These are phyloP conservation scores for Aldrovandia affinis DNA, from an alignment of 2,797 vertebrate species.

Conservation along the genomic window DNA sequence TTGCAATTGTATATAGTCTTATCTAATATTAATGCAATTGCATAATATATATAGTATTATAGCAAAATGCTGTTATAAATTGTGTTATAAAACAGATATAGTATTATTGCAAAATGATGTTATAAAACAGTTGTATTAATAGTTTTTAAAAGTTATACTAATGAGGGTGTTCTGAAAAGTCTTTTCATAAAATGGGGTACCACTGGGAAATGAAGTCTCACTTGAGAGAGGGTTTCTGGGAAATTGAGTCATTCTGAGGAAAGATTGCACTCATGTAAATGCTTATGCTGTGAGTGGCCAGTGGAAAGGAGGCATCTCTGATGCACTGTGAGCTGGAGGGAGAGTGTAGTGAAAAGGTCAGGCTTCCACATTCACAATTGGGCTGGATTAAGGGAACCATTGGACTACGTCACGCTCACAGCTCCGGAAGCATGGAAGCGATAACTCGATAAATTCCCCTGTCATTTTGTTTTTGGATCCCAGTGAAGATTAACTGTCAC, in stretches of 20 bases:
- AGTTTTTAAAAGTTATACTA: too few relatives aligned
- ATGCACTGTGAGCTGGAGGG: neutral
- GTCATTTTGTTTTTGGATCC: neutral
- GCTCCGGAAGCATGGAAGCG: neutral
- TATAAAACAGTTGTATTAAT: too few relatives aligned
- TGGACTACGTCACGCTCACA: neutral
- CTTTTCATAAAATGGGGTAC: neutral
- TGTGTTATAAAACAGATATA: too few relatives aligned
- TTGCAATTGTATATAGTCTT: neutral
- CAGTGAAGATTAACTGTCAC: neutral
- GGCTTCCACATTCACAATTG: neutral
- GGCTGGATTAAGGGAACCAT: constrained; percentile 6
- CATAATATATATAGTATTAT: too few relatives aligned
- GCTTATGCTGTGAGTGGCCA: neutral
- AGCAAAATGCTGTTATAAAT: too few relatives aligned
- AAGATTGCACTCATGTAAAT: neutral
- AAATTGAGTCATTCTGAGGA: neutral
- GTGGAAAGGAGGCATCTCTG: too few relatives aligned
- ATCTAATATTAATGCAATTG: neutral
- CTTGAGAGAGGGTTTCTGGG: neutral
- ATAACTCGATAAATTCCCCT: neutral
- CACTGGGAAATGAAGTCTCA: neutral
- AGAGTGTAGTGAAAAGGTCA: neutral
- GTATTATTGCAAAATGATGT: too few relatives aligned
- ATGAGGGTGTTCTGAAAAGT: neutral